Evolutionary conservation across 1,140 invertebrate genomes (phyloP), one percentile per base, ranked within the genome.

Genomic region (Palaemon carinicauda): DNA sequence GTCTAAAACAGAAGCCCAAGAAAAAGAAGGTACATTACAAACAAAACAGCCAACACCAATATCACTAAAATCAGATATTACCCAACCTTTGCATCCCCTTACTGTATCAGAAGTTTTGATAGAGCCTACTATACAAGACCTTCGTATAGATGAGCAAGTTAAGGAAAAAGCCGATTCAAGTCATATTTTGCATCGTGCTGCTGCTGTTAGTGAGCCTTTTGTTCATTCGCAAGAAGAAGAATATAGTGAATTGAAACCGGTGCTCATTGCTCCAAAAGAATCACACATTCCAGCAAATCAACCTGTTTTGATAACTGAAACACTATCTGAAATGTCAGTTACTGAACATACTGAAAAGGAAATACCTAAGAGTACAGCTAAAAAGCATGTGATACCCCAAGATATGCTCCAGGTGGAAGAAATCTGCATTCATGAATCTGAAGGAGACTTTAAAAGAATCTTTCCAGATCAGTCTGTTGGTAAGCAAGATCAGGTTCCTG

Each of bases 101-200:
- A 81, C 88, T 29, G 82, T 89, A 29, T 88, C 88, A 41, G 80
- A 87, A 73, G 78, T 89, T 21, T 77, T 60, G 33, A 60, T 73
- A 65, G 87, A 87, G 53, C 60, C 69, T 10, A 89, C 80, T 54
- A 81, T 82, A 29, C 41, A 71, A 51, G 78, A 83, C 10, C 82
- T 87, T 51, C 21, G 65, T 24, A 29, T 93, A 19, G 92, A 91
- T 24, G 81, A 91, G 56, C 82, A 94, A n/a, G 87, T 90, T 5
- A 89, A 93, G 89, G 90, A 92, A 27, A 78, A 88, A 83, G 90
- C 91, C 27, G 80, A 91, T 21, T 86, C 90, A 51, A 91, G 84
- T 27, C 81, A 82, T 69, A 78, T 86, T 21, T 78, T 74, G 10
- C 82, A 88, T 69, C 78, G 41, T 74, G 83, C 84, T 17, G 75